phyloP scores from a whole-genome alignment of 2,113 vertebrate species.

The Electrona antarctica region DNA sequence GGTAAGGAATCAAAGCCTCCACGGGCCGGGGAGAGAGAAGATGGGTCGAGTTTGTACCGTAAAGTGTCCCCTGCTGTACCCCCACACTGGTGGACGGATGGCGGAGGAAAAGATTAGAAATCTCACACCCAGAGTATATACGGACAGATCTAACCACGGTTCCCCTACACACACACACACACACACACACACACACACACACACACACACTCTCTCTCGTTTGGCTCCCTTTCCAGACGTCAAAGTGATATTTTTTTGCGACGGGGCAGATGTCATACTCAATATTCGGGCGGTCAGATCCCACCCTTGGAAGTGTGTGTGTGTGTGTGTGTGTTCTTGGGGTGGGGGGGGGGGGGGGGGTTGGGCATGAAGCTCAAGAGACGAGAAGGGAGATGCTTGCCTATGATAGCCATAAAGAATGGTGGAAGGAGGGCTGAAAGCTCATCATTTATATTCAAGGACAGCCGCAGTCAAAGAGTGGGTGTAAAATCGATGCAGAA shows the following conservation, averaged over 20 bases:
- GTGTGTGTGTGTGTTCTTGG: not conserved
- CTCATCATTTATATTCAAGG: conserved; percentile 70
- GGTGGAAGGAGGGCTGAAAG: conserved; percentile 54
- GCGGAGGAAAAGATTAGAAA: conserved; percentile 58
- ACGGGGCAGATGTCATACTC: conserved; percentile 53
- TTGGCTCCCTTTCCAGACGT: conserved; percentile 54
- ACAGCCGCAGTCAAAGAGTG: conserved; percentile 54
- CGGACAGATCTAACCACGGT: conserved; percentile 48
- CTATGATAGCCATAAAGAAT: conserved; percentile 51
- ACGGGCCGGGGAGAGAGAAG: conserved; percentile 40
- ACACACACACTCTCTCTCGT: conserved; percentile 34
- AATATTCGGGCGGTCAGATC: conserved; percentile 26
- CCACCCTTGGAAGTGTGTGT: too few relatives aligned
- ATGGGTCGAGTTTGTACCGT: conserved; percentile 61
- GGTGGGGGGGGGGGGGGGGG: too few relatives aligned
- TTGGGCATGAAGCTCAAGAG: conserved; percentile 44
- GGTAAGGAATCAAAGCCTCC: conserved; percentile 66
- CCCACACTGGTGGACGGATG: conserved; percentile 26
- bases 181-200: too few relatives aligned
- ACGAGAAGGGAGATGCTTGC: conserved; percentile 46
- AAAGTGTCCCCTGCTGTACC: conserved; percentile 53
- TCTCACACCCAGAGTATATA: conserved; percentile 38
- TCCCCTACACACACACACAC: too few relatives aligned
- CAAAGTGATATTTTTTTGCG: conserved; percentile 49
- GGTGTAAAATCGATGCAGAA: conserved; percentile 64